A percentile compares a stretch with the other conserved stretches of the same genome.
Conservation (phyloP, 2,113 vertebrate genomes). For the Apteryx mantelli region DNA sequence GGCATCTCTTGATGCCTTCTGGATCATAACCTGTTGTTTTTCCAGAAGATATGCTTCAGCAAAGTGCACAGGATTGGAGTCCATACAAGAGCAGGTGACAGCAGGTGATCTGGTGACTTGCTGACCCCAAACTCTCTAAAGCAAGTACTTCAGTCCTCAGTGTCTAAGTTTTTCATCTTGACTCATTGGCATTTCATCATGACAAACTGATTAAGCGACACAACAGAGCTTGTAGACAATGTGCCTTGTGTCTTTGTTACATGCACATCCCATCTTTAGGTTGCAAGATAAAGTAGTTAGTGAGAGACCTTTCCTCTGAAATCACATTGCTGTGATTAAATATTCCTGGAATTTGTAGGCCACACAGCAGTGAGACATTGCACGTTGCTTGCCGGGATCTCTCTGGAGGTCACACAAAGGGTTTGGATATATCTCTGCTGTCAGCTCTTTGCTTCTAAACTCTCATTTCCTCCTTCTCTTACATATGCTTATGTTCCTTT, state of each 20-base stretch:
- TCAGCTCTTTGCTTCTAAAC: constrained; percentile 51
- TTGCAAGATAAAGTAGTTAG: background rate
- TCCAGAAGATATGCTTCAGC: background rate
- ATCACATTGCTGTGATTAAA: background rate
- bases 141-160: background rate
- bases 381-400: background rate
- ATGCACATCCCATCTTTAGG: background rate
- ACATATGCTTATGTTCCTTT: constrained; percentile 32
- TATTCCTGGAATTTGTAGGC: background rate
- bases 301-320: background rate
- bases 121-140: background rate
- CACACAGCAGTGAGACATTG: background rate
- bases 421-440: constrained; percentile 1
- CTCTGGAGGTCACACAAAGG: background rate
- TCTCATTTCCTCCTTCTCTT: constrained; percentile 58
- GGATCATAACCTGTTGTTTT: background rate
- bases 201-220: background rate
- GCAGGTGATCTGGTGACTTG: background rate
- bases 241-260: background rate
- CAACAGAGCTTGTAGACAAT: background rate
- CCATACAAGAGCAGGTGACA: background rate
- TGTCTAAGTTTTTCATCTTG: background rate
- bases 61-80: background rate
- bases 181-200: background rate
- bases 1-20: background rate